phyloP scores from a whole-genome alignment of 2,113 vertebrate genomes.

The Semnornis frantzii region DNA sequence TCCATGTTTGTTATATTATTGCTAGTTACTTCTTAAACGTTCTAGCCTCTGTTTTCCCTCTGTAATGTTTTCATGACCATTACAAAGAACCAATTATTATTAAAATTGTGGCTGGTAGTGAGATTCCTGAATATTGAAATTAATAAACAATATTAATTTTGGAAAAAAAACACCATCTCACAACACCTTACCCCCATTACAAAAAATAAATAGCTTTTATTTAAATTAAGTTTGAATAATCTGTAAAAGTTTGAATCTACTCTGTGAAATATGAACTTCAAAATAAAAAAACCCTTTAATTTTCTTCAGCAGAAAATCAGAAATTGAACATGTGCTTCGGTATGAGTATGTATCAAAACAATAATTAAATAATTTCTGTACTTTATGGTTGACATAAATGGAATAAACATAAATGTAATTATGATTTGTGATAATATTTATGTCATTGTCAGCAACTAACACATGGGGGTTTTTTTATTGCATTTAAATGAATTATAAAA shows the following conservation, averaged over 20 bases:
- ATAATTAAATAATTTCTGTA: not conserved
- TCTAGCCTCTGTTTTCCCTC: too few relatives aligned
- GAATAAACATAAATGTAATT: not conserved
- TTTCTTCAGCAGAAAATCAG: not conserved
- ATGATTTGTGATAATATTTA: not conserved
- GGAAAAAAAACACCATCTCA: too few relatives aligned
- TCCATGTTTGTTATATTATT: too few relatives aligned
- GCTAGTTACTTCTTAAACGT: too few relatives aligned
- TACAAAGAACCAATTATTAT: too few relatives aligned
- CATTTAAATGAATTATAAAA: not conserved
- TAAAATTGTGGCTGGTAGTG: too few relatives aligned
- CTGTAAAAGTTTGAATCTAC: not conserved
- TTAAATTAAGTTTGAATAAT: not conserved
- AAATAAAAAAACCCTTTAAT: not conserved
- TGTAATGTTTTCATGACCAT: too few relatives aligned
- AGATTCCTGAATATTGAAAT: too few relatives aligned
- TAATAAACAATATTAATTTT: too few relatives aligned
- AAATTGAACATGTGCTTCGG: not conserved
- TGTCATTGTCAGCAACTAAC: not conserved
- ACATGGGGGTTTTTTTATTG: not conserved
- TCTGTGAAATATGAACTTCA: not conserved
- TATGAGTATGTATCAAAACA: not conserved
- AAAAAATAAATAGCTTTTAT: not conserved
- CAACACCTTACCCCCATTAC: too few relatives aligned
- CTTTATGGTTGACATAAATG: not conserved